A percentile compares a stretch with the other conserved stretches of the same genome.
phyloP scores from a whole-genome alignment of 2,888 invertebrate species.

The Sminthurides aquaticus region DNA sequence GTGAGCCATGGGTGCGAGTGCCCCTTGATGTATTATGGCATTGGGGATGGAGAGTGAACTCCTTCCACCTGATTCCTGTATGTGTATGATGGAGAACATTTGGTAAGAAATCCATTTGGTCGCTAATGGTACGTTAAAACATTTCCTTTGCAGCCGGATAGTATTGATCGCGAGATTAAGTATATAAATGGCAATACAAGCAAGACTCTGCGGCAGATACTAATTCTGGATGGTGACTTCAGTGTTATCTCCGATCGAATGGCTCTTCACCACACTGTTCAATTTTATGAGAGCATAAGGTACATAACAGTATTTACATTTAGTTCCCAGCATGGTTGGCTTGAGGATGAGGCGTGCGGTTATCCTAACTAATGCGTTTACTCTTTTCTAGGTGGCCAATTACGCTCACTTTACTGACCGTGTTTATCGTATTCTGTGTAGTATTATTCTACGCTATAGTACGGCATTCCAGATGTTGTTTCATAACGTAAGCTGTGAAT shows the following conservation, averaged over 20 bases:
- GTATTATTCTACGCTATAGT: constrained; percentile 83
- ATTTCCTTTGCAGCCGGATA: constrained; percentile 1
- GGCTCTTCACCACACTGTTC: constrained; percentile 36
- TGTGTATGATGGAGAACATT: too few relatives aligned
- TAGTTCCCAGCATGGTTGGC: neutral
- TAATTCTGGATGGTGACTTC: constrained; percentile 15
- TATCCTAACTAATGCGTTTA: neutral
- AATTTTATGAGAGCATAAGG: constrained; percentile 41
- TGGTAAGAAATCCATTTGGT: too few relatives aligned
- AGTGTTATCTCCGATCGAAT: constrained; percentile 23
- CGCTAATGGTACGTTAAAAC: too few relatives aligned
- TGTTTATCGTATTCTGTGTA: constrained; percentile 77
- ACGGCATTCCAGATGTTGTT: constrained; percentile 76
- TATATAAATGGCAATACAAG: constrained; percentile 27
- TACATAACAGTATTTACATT: constrained; percentile 7
- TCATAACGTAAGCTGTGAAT: constrained; percentile 70
- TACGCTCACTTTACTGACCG: constrained; percentile 78
- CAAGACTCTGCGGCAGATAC: constrained; percentile 29
- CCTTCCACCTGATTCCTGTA: too few relatives aligned
- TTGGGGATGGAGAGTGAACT: too few relatives aligned
- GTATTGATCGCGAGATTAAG: constrained; percentile 1
- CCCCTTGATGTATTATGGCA: too few relatives aligned
- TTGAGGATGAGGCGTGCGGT: neutral
- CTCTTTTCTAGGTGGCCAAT: constrained; percentile 65
- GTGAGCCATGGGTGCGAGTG: too few relatives aligned